These are phyloP conservation scores for Toxotes chatareus DNA, from an alignment of 2,113 vertebrate species.

Conservation along the genomic window DNA sequence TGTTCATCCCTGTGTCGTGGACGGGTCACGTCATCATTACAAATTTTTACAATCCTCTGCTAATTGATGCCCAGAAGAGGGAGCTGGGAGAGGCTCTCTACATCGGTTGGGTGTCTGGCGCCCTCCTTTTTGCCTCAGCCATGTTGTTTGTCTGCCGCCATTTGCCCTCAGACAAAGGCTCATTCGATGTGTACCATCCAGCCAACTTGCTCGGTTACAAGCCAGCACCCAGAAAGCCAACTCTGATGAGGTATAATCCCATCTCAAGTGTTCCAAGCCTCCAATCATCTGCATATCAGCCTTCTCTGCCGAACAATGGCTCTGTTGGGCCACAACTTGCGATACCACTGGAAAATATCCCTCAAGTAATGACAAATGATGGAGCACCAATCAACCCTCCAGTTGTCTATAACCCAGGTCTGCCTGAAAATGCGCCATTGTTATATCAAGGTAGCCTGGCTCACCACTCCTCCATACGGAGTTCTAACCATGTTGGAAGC, in stretches of 20 bases:
- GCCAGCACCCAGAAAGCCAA: background rate
- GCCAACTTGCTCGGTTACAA: slow-evolving; percentile 52
- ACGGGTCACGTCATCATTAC: slow-evolving; percentile 83
- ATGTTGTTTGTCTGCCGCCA: slow-evolving; percentile 78
- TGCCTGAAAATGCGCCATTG: slow-evolving; percentile 44
- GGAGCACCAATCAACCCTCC: slow-evolving; percentile 27
- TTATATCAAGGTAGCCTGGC: slow-evolving; percentile 43
- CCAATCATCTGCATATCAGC: background rate
- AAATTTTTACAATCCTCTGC: slow-evolving; percentile 84
- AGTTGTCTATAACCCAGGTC: slow-evolving; percentile 31
- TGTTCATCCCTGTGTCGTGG: slow-evolving; percentile 86
- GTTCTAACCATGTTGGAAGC: slow-evolving; percentile 40
- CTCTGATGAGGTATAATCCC: slow-evolving; percentile 62
- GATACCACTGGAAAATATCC: slow-evolving; percentile 25
- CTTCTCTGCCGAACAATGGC: slow-evolving; percentile 30
- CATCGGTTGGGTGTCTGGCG: slow-evolving; percentile 84
- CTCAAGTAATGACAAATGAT: slow-evolving; percentile 31
- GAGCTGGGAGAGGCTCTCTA: slow-evolving; percentile 87
- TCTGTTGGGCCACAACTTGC: slow-evolving; percentile 26
- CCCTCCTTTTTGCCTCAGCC: slow-evolving; percentile 79
- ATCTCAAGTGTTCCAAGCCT: slow-evolving; percentile 59
- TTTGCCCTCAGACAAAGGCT: slow-evolving; percentile 46
- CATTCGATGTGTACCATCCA: slow-evolving; percentile 56
- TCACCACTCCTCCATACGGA: slow-evolving; percentile 33
- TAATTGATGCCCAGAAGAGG: slow-evolving; percentile 82